Conservation (phyloP, 2,888 invertebrate genomes). For the Heliconius sara region DNA sequence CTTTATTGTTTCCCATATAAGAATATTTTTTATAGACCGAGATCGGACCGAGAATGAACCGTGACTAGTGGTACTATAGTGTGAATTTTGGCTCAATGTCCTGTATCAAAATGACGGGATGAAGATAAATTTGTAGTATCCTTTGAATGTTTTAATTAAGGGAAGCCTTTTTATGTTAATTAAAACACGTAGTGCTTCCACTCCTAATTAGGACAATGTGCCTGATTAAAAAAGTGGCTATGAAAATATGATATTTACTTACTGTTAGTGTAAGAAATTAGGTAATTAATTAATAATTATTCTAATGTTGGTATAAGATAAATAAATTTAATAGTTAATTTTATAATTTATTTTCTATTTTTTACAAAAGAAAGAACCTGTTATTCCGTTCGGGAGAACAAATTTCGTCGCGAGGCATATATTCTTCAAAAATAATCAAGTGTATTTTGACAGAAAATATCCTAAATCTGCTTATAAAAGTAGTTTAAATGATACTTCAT, state of each 20-base stretch:
- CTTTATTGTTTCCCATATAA: too few relatives aligned
- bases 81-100: too few relatives aligned
- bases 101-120: neutral
- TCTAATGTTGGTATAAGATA: neutral
- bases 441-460: neutral
- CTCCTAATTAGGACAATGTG: slow-evolving; percentile 33
- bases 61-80: too few relatives aligned
- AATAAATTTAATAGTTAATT: neutral
- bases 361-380: neutral
- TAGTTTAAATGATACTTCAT: neutral
- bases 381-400: neutral
- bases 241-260: neutral
- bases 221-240: slow-evolving; percentile 18
- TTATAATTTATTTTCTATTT: neutral
- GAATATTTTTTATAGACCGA: too few relatives aligned
- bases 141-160: slow-evolving; percentile 35
- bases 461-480: neutral
- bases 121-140: slow-evolving; percentile 23
- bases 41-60: too few relatives aligned
- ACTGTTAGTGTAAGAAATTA: neutral
- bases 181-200: slow-evolving; percentile 26
- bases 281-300: neutral
- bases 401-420: neutral
- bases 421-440: neutral
- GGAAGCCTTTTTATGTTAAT: slow-evolving; percentile 20